Conservation (phyloP, 2,113 vertebrate species). For the Aegotheles bennettii region DNA sequence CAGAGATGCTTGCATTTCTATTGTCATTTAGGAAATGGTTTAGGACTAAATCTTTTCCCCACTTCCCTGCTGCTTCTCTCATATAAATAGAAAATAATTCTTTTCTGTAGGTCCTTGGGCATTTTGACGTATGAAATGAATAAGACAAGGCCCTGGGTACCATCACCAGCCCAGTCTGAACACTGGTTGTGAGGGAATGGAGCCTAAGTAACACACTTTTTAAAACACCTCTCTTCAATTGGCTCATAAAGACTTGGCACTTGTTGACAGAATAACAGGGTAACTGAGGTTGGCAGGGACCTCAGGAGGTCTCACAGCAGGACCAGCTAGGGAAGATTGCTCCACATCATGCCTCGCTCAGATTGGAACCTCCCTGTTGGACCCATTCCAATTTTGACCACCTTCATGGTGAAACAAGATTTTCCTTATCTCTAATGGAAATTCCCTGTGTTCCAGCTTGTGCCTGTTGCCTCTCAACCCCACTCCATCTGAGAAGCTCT, state of each 20-base stretch:
- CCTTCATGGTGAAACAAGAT: background rate
- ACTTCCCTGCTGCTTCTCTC: background rate
- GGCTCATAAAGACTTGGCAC: background rate
- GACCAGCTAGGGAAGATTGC: background rate
- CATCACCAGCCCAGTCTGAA: background rate
- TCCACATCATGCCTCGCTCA: background rate
- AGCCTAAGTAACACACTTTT: background rate
- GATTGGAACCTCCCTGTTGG: background rate
- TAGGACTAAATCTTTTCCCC: background rate
- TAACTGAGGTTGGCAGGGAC: background rate
- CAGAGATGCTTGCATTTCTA: background rate
- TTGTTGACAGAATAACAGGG: background rate
- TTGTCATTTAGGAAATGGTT: background rate
- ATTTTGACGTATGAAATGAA: background rate
- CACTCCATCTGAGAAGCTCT: background rate
- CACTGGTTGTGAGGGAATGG: background rate
- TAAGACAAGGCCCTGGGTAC: background rate
- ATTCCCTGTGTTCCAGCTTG: background rate
- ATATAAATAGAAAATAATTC: background rate
- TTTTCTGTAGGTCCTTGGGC: background rate
- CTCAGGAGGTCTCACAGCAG: background rate
- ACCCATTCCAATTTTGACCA: background rate
- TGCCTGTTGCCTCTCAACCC: background rate
- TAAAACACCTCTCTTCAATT: background rate
- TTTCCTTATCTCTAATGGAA: background rate